Evolutionary conservation across 2,113 vertebrate species (phyloP).

Genomic region (Toxotes chatareus): DNA sequence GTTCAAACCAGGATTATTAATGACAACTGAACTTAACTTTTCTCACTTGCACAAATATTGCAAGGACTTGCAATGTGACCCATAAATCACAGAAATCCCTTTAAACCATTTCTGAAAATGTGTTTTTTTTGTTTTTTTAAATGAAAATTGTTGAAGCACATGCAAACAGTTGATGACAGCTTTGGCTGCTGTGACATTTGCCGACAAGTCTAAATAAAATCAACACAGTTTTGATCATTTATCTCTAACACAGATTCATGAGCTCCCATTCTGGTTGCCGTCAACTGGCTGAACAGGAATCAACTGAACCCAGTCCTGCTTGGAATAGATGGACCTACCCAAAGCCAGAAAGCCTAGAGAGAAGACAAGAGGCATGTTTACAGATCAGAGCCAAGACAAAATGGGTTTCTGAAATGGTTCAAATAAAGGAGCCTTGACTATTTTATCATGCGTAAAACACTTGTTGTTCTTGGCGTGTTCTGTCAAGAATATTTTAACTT

Average conservation of each 20-base stretch:
- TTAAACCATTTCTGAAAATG: conserved; percentile 39
- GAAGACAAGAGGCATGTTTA: conserved; percentile 33
- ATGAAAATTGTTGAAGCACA: conserved; percentile 37
- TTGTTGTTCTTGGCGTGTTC: conserved; percentile 36
- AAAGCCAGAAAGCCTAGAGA: conserved; percentile 14
- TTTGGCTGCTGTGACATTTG: conserved; percentile 31
- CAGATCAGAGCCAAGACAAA: conserved; percentile 47
- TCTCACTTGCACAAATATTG: conserved; percentile 37
- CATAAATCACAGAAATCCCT: conserved; percentile 44
- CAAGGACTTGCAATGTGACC: conserved; percentile 17
- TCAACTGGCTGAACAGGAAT: conserved; percentile 33
- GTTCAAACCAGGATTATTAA: conserved; percentile 35
- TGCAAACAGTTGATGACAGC: conserved; percentile 48
- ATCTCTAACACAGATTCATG: neutral
- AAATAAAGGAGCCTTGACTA: conserved; percentile 32
- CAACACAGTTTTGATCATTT: conserved; percentile 2
- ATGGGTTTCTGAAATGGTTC: conserved; percentile 16
- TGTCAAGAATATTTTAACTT: conserved; percentile 37
- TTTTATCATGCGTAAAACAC: conserved; percentile 42
- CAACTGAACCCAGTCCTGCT: conserved; percentile 8
- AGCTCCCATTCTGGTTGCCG: neutral
- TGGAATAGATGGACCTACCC: conserved; percentile 10
- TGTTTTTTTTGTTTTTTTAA: too few relatives aligned
- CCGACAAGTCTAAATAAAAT: conserved; percentile 3
- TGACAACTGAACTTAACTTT: conserved; percentile 16